These are phyloP conservation scores for Albula goreensis DNA, from an alignment of 2,113 vertebrate genomes.

Conservation along the genomic window DNA sequence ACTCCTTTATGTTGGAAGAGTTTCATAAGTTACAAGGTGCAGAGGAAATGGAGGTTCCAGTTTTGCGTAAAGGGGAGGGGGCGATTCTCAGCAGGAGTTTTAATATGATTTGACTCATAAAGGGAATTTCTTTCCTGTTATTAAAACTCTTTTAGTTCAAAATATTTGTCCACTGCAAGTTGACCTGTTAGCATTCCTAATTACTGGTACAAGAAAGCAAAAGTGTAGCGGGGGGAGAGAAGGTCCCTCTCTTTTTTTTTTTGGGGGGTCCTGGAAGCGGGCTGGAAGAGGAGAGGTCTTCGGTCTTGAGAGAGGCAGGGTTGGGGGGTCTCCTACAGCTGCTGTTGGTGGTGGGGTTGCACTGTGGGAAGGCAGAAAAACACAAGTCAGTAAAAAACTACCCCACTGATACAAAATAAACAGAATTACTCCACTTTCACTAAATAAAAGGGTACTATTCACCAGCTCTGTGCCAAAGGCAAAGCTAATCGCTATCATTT, in stretches of 20 bases:
- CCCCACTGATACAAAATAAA: too few relatives aligned
- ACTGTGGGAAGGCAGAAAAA: constrained; percentile 70
- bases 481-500: too few relatives aligned
- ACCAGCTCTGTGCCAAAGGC: too few relatives aligned
- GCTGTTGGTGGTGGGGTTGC: constrained; percentile 98
- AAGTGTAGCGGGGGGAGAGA: constrained; percentile 75
- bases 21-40: constrained; percentile 87
- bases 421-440: too few relatives aligned
- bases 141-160: constrained; percentile 76
- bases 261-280: constrained; percentile 72
- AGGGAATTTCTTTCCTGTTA: constrained; percentile 34
- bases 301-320: too few relatives aligned
- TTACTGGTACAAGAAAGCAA: constrained; percentile 82
- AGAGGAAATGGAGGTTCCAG: constrained; percentile 94
- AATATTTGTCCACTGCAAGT: constrained; percentile 82
- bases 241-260: constrained; percentile 79
- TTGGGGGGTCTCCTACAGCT: constrained; percentile 92
- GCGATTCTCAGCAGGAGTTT: constrained; percentile 70
- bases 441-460: too few relatives aligned
- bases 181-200: constrained; percentile 93
- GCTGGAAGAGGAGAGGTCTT: constrained; percentile 66
- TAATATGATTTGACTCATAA: constrained; percentile 51
- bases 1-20: constrained; percentile 90
- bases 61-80: constrained; percentile 71
- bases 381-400: constrained; percentile 24